Base-by-base conservation (phyloP, 2,888 invertebrate genomes). In the Mythimna lalbum region DNA sequence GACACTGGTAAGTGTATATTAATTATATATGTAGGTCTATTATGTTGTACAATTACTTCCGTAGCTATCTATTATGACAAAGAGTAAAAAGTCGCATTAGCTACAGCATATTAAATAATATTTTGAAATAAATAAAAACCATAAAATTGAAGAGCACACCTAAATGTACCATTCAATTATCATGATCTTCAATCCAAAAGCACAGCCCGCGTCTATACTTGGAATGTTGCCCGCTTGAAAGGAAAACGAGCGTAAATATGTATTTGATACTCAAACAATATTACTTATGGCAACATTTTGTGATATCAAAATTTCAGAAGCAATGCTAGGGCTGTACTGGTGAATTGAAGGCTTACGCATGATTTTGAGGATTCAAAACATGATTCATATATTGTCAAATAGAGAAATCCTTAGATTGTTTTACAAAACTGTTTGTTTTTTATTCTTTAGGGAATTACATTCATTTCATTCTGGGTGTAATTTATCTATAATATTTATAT, bases 231-330 rank as follows among this genome's bases (percentile, higher is more conserved):
- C 82, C 78, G 82, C 68, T 64, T 65, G 62, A 81, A 73, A 63
- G 78, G 79, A 79, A 79, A 81, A 78, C 62, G 78, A 79, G 73
- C 78, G 67, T 78, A 81, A 79, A 78, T 77, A 81, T 27, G 64
- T 81, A 81, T 78, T 64, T 68, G 73, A 78, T 72, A 68, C 67
- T 55, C 78, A 72, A 68, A 78, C 78, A 72, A 64, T 72, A 79
- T 65, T 65, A 67, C 67, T 72, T 79, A 81, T 68, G 57, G 56
- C 63, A 57, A 56, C 78, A 78, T 81, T 81, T 76, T 63, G 59
- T 60, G 56, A 78, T 78, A 81, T 79, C 78, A 79, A 81, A 77
- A 71, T 70, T 78, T 69, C 63, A 60, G 66, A 49, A 66, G 52
- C 39, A 55, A 27, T 50, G n/a, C 23, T 69, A 75, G 73, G 66